Conservation (phyloP, 2,888 invertebrate species). For the Caenorhabditis zanzibari region DNA sequence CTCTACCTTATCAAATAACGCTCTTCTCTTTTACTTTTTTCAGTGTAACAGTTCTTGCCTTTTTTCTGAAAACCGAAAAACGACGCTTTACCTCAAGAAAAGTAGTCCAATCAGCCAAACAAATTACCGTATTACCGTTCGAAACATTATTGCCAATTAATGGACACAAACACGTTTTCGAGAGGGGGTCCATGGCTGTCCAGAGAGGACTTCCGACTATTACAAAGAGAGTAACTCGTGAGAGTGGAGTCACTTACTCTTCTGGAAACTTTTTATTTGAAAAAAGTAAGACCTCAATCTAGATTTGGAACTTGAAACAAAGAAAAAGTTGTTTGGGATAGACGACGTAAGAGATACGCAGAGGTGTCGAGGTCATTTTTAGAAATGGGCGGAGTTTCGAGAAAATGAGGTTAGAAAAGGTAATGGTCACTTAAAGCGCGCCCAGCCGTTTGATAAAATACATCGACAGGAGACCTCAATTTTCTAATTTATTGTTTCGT, state of each 20-base stretch:
- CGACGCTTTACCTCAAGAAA: constrained; percentile 33
- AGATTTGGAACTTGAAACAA: constrained; percentile 31
- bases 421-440: constrained; percentile 57
- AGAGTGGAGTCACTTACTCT: constrained; percentile 20
- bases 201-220: constrained; percentile 2
- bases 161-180: constrained; percentile 57
- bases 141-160: constrained; percentile 59
- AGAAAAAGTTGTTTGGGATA: constrained; percentile 13
- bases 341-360: constrained; percentile 20
- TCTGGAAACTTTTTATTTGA: constrained; percentile 31
- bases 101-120: constrained; percentile 45
- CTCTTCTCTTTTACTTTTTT: constrained; percentile 8
- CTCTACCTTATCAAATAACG: constrained; percentile 54
- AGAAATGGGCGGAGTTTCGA: constrained; percentile 42
- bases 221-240: constrained; percentile 19
- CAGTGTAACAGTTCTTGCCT: constrained; percentile 59
- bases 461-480: constrained; percentile 46
- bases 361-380: constrained; percentile 57
- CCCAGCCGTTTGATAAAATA: constrained; percentile 53
- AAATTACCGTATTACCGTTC: constrained; percentile 65
- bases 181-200: constrained; percentile 1
- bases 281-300: constrained; percentile 7
- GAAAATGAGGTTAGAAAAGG: constrained; percentile 50
- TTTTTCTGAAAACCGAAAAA: constrained; percentile 27
- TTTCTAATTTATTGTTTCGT: constrained; percentile 46